Evolutionary conservation across 1,140 invertebrate species (phyloP).

Genomic region (Pogonognathellus flavescens): DNA sequence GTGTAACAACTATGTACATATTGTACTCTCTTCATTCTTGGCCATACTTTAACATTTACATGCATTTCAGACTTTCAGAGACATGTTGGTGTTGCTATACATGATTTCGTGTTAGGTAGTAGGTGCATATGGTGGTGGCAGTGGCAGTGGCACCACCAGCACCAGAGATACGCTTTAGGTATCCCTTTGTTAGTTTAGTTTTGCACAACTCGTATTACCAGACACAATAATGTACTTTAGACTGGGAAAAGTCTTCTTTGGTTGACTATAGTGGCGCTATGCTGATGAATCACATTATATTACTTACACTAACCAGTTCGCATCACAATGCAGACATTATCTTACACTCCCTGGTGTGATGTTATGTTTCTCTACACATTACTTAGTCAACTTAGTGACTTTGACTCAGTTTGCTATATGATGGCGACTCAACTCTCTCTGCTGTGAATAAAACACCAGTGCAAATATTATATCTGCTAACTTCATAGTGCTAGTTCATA

Average conservation of each 20-base stretch:
- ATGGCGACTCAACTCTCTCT: not conserved
- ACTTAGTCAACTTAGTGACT: conserved; percentile 2
- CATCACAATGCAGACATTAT: conserved; percentile 42
- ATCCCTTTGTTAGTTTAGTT: not conserved
- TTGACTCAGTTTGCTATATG: conserved; percentile 5
- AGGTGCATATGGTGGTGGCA: not conserved
- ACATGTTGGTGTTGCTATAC: not conserved
- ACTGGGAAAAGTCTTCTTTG: not conserved
- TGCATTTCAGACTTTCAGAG: not conserved
- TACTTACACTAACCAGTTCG: conserved; percentile 20
- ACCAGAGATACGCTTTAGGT: not conserved
- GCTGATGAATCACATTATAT: conserved; percentile 47
- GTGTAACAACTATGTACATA: too few species aligned
- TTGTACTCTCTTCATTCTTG: too few species aligned
- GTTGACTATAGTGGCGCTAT: not conserved
- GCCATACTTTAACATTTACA: too few species aligned
- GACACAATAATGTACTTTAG: too few species aligned
- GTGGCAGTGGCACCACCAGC: not conserved
- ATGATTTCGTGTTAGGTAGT: not conserved
- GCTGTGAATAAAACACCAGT: not conserved
- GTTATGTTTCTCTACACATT: conserved; percentile 16
- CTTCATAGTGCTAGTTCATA: not conserved
- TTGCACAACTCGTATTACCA: too few species aligned
- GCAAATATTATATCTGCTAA: not conserved
- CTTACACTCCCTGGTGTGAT: conserved; percentile 29